Evolutionary conservation across 2,113 vertebrate species (phyloP), one percentile per base, ranked within the genome.

Genomic region (Hippolais icterina): DNA sequence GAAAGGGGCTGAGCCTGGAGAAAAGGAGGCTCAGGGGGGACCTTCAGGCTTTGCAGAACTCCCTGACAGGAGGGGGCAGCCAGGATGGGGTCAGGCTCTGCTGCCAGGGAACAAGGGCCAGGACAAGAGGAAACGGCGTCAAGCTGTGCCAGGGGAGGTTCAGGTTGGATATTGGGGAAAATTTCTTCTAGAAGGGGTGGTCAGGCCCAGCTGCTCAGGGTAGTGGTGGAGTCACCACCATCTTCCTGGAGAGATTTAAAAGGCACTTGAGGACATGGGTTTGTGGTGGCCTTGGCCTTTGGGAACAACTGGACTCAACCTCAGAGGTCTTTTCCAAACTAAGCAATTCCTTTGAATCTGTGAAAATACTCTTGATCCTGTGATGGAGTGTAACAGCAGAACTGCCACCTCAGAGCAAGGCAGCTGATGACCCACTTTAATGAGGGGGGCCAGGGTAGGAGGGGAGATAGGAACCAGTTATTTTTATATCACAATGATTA

Each of bases 361-460:
- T 70, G 23, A n/a, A 79, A 92, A 39, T 31, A 7, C 17, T 59
- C 4, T 28, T n/a, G 15, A 13, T n/a, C 33, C 33, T 28, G 31
- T 71, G 16, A 54, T 66, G 63, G 47, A 83, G 39, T 10, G 24
- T 59, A 59, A 59, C 31, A 74, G 59, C 60, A 61, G 57, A 59
- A 66, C 9, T 56, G n/a, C 57, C 56, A 56, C 11, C 27, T 24
- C 50, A 27, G 75, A 47, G 35, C 70, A 75, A 47, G 61, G 61
- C 46, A 37, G 35, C 50, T 87, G 57, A 80, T 74, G 57, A 64
- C 49, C 29, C 6, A 1, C n/a, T 49, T 31, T 53, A 70, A 44
- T 0, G 2, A 23, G 11, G 17, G 35, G 2, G 21, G 8, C 17
- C 10, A 11, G 4, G n/a, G 6, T 18, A 25, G 37, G 3, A 8